Evolutionary conservation across 2,113 vertebrate species (phyloP).

Genomic region (Phyllopteryx taeniolatus): DNA sequence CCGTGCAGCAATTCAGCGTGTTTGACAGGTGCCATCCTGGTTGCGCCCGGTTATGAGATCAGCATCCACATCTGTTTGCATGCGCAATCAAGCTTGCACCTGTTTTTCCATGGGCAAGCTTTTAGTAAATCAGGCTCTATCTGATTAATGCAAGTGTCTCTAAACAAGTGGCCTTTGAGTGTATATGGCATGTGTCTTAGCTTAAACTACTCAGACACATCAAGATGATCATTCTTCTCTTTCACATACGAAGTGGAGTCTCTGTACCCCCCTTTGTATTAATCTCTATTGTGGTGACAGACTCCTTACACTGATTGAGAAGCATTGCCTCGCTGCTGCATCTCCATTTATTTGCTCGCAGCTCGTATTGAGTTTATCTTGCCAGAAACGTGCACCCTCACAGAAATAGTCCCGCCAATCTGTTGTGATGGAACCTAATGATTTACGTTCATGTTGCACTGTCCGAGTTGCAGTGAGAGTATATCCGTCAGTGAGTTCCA

Average conservation of each 20-base stretch:
- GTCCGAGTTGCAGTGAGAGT: constrained; percentile 16
- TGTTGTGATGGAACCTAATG: constrained; percentile 38
- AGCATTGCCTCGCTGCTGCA: constrained; percentile 60
- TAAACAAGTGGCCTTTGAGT: neutral
- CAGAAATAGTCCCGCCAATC: constrained; percentile 38
- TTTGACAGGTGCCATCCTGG: neutral
- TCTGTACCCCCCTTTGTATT: constrained; percentile 44
- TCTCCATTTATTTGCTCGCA: constrained; percentile 66
- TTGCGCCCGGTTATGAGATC: neutral
- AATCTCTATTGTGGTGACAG: constrained; percentile 67
- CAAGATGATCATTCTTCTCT: constrained; percentile 31
- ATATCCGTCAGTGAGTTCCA: constrained; percentile 13
- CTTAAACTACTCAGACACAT: constrained; percentile 33
- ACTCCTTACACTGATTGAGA: constrained; percentile 67
- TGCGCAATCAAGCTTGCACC: too few species aligned
- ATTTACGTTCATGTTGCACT: constrained; percentile 29
- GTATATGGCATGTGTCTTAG: neutral
- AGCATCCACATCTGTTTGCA: neutral
- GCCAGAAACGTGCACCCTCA: constrained; percentile 37
- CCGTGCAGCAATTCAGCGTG: too few species aligned
- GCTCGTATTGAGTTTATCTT: constrained; percentile 45
- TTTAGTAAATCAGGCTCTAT: neutral
- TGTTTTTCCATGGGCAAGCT: too few species aligned
- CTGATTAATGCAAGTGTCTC: neutral
- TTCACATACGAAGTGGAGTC: constrained; percentile 18